Evolutionary conservation across 2,113 vertebrate species (phyloP), one percentile per base, ranked within the genome.

Genomic region (Bubo blakistoni): DNA sequence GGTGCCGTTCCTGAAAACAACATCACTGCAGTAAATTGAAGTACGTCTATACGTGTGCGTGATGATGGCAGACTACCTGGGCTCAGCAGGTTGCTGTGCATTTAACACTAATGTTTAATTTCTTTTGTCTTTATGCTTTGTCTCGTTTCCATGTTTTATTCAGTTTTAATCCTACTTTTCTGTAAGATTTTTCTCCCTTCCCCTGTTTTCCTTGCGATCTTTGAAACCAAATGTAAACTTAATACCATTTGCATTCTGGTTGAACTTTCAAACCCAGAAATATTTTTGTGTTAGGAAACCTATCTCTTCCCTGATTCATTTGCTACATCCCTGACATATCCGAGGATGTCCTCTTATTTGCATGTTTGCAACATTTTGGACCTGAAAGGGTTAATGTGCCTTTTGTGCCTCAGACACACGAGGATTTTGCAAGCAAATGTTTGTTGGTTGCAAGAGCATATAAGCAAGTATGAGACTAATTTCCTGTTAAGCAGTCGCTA

Each of bases 401-500:
- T 95, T 94, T 91, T 94, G 70, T 85, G 66, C 79, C 83, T 96
- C 86, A 96, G 81, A 96, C 86, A 92, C 73, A 55, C 36, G 22
- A 62, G 69, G 79, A 77, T 96, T 97, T 97, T 96, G 95, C 94
- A 97, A 96, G 82, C 49, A 92, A 77, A 91, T 59, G 74, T 95
- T 84, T 97, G 79, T 81, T 85, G 63, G 76, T 97, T 97, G 93
- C 91, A 89, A 94, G 89, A 96, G 81, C 63, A 8, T 83, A 82
- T 63, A 40, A 88, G 82, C 85, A 90, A 84, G 85, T 86, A 88
- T 77, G 65, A 96, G 85, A 89, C 88, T 94, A 92, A 96, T 96
- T 97, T 97, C 97, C 97, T 96, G 96, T 95, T 96, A 96, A 90
- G 85, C 62, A 96, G 92, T 97, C 76, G 18, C 93, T 95, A 96